Conservation (phyloP, 2,888 invertebrate species). For the Tridacna crocea region DNA sequence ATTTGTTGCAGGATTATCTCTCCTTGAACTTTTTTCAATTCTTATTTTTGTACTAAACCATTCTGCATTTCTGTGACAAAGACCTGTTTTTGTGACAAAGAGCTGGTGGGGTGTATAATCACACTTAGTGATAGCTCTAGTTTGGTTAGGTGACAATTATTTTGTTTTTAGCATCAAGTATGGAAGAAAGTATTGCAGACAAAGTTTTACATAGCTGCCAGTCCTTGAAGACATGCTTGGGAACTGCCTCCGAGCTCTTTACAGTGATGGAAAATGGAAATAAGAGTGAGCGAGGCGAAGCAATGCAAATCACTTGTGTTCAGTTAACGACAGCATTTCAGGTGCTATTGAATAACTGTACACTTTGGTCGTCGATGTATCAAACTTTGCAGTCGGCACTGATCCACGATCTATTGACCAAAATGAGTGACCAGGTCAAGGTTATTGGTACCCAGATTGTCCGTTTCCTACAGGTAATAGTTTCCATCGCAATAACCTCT, state of each 20-base stretch:
- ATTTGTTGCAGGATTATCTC: too few species aligned
- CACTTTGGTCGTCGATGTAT: constrained; percentile 73
- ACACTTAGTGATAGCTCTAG: too few species aligned
- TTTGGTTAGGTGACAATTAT: too few species aligned
- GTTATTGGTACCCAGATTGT: constrained; percentile 74
- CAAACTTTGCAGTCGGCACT: constrained; percentile 69
- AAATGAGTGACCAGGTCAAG: constrained; percentile 69
- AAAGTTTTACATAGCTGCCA: constrained; percentile 69
- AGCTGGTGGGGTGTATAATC: too few species aligned
- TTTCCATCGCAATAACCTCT: neutral
- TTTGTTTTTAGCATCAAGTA: constrained; percentile 44
- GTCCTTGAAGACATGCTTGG: constrained; percentile 33
- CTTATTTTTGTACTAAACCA: too few species aligned
- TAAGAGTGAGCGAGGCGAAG: constrained; percentile 21
- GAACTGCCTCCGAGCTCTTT: constrained; percentile 33
- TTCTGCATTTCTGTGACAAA: too few species aligned
- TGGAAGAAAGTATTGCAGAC: constrained; percentile 77
- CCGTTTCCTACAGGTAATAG: constrained; percentile 77
- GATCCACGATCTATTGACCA: constrained; percentile 72
- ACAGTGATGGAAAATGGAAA: constrained; percentile 36
- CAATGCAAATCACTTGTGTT: constrained; percentile 43
- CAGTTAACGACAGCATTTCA: constrained; percentile 66
- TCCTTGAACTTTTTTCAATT: too few species aligned
- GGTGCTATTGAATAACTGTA: constrained; percentile 67
- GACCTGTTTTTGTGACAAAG: too few species aligned